These are phyloP conservation scores for Rhineura floridana DNA, from an alignment of 2,113 vertebrate genomes.

Conservation along the genomic window DNA sequence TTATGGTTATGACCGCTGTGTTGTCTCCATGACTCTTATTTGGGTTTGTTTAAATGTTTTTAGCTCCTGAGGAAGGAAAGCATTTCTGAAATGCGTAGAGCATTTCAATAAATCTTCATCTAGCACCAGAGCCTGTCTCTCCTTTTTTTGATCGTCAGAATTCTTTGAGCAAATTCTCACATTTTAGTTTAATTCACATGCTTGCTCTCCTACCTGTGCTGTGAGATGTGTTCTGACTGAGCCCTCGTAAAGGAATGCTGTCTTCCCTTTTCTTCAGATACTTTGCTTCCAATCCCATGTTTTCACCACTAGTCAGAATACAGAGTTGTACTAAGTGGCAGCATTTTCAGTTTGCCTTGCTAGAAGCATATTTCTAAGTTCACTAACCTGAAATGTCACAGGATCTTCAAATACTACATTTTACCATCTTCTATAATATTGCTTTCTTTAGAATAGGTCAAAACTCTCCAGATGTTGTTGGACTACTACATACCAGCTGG, in stretches of 20 bases:
- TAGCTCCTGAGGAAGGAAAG: too few relatives aligned
- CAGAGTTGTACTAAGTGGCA: neutral
- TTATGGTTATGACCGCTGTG: too few relatives aligned
- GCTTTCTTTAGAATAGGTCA: neutral
- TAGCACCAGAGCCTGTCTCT: too few relatives aligned
- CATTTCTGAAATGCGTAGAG: too few relatives aligned
- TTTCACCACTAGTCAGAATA: conserved; percentile 74
- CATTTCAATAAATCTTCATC: too few relatives aligned
- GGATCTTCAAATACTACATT: neutral
- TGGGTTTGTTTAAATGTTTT: too few relatives aligned
- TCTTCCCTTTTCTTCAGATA: conserved; percentile 91
- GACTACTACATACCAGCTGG: too few relatives aligned
- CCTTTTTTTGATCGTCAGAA: too few relatives aligned
- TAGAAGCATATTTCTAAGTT: neutral
- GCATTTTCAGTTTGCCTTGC: neutral
- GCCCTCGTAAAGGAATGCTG: conserved; percentile 85
- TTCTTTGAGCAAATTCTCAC: neutral
- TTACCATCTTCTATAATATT: neutral
- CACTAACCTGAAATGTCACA: neutral
- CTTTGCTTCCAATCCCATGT: conserved; percentile 84
- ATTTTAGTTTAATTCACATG: rapidly evolving
- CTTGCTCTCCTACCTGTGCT: conserved; percentile 53
- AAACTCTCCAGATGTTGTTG: neutral
- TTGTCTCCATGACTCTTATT: too few relatives aligned
- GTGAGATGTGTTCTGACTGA: conserved; percentile 78